A percentile compares a stretch with the other conserved stretches of the same genome.
Conservation (phyloP, 2,888 invertebrate species). For the Drosophila kanekoi region DNA sequence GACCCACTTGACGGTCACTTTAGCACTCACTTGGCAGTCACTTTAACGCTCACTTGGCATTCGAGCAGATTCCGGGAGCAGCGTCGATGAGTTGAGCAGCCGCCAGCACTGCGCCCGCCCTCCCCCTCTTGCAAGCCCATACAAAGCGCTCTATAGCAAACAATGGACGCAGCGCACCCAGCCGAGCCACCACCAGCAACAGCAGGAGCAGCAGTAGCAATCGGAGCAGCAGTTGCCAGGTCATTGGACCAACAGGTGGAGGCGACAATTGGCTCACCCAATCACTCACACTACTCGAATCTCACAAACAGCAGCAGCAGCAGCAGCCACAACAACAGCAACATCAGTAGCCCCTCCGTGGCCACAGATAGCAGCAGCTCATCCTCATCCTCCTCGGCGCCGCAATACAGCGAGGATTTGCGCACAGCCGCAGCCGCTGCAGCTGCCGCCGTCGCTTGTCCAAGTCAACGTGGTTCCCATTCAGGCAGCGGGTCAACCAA, state of each 20-base stretch:
- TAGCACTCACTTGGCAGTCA: conserved; percentile 59
- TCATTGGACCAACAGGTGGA: conserved; percentile 76
- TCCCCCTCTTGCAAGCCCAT: conserved; percentile 8
- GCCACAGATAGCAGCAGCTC: conserved; percentile 60
- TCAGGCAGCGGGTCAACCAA: conserved; percentile 80
- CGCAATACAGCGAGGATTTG: conserved; percentile 80
- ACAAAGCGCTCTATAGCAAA: conserved; percentile 10
- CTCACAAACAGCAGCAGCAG: conserved; percentile 70
- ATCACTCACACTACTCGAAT: conserved; percentile 78
- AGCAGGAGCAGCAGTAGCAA: conserved; percentile 16
- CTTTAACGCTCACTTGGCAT: conserved; percentile 29
- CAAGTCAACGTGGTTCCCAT: conserved; percentile 54
- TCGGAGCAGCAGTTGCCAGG: conserved; percentile 41
- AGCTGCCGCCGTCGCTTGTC: conserved; percentile 51
- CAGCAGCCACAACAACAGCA: conserved; percentile 49
- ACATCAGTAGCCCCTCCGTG: conserved; percentile 56
- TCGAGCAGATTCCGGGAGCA: conserved; percentile 60
- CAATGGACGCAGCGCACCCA: conserved; percentile 64
- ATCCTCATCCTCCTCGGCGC: conserved; percentile 74
- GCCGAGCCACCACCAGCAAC: conserved; percentile 16
- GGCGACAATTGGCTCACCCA: conserved; percentile 58
- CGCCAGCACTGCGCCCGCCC: conserved; percentile 3
- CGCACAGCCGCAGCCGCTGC: conserved; percentile 33
- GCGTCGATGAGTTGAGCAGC: conserved; percentile 73
- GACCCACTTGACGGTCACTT: conserved; percentile 63